Percentiles rank a stretch among this genome's conserved stretches.
phyloP scores from a whole-genome alignment of 2,888 invertebrate genomes.

The Leucophenga maculata region DNA sequence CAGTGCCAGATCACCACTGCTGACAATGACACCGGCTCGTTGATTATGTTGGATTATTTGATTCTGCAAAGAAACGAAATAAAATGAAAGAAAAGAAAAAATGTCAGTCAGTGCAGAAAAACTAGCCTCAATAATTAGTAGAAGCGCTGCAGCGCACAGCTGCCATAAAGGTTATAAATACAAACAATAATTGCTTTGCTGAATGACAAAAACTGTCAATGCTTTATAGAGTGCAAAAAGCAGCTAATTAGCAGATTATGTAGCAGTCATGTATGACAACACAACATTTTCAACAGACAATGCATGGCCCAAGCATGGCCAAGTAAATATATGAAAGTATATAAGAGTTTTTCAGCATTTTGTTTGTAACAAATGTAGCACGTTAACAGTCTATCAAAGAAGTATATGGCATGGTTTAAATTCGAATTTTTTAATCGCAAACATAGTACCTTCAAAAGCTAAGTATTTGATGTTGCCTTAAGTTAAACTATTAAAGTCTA shows the following conservation, averaged over 20 bases:
- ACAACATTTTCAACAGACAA: neutral
- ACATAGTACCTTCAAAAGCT: no score
- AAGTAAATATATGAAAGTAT: no score
- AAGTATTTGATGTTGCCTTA: no score
- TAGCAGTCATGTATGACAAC: slow-evolving; percentile 14
- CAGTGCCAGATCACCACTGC: slow-evolving; percentile 85
- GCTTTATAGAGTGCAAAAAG: neutral
- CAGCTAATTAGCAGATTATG: slow-evolving; percentile 10
- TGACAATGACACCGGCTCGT: slow-evolving; percentile 89
- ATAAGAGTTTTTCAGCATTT: no score
- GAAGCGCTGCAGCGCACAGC: neutral
- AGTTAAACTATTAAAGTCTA: no score
- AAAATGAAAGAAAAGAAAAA: slow-evolving; percentile 19
- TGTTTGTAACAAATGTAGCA: no score
- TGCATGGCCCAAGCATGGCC: neutral
- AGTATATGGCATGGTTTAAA: no score
- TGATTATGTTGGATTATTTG: slow-evolving; percentile 89
- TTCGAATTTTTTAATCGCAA: no score
- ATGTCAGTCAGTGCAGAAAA: neutral
- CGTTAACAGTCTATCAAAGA: no score
- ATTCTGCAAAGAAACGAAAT: slow-evolving; percentile 76
- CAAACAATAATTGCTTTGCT: no score
- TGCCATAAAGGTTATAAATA: no score
- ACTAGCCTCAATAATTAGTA: neutral
- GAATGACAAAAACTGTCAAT: neutral